Evolutionary conservation across 2,888 invertebrate genomes (phyloP).

Genomic region (Byasa hedistus): DNA sequence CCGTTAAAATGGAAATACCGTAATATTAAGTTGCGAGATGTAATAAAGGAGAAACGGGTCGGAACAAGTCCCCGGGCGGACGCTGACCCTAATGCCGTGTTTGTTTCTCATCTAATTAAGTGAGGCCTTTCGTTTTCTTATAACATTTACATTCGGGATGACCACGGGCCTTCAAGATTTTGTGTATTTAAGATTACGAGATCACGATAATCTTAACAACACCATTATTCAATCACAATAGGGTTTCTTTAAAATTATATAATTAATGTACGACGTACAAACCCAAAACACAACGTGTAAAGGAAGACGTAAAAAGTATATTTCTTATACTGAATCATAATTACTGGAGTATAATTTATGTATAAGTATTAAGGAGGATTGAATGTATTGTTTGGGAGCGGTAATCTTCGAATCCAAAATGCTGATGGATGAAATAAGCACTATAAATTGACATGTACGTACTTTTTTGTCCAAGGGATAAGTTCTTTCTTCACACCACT

Average conservation of each 20-base stretch:
- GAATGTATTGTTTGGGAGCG: no score
- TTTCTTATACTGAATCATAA: neutral
- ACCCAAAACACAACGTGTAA: neutral
- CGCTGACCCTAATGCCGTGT: conserved; percentile 60
- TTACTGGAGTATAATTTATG: neutral
- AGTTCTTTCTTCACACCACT: no score
- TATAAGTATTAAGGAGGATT: no score
- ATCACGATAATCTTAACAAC: conserved; percentile 19
- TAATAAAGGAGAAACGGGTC: conserved; percentile 46
- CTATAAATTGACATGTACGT: no score
- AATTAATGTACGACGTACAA: neutral
- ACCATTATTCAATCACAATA: no score
- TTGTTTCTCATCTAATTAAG: conserved; percentile 69
- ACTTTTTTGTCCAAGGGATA: no score
- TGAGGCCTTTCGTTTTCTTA: conserved; percentile 52
- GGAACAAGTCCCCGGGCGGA: conserved; percentile 44
- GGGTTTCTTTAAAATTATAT: neutral
- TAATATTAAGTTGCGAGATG: conserved; percentile 44
- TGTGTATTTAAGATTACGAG: conserved; percentile 24
- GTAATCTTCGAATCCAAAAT: no score
- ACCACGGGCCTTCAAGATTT: conserved; percentile 25
- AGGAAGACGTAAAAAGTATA: neutral
- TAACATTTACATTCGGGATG: conserved; percentile 55
- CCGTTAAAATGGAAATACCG: conserved; percentile 47
- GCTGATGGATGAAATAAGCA: no score